Base-by-base conservation (phyloP, 2,888 invertebrate genomes). In the Bellardia pandia region DNA sequence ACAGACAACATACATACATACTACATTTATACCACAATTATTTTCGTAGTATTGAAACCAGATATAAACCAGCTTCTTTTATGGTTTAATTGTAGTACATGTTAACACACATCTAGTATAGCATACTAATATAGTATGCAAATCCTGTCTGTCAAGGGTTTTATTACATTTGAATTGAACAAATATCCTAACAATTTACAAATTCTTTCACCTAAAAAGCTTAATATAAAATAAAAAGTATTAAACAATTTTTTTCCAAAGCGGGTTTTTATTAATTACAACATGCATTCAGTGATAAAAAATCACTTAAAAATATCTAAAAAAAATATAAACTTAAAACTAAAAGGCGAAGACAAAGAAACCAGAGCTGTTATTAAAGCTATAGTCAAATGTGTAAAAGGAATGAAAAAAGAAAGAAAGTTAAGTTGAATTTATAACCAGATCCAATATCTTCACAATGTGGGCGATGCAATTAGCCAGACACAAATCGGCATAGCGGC, bases 401-500 rank as follows among this genome's bases (percentile, higher is more conserved):
- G 62, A 71, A 71, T 79, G 79, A 37, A 16, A 16, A 4, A 56
- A 71, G 23, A 6, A 56, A 23, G n/a, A 40, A 33, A 77, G 58
- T 30, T 9, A 30, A 68, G 40, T 76, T 53, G 48, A 77, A 77
- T 14, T 37, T 60, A 91, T 83, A 13, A 93, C 68, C 0, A 90
- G 90, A 81, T 92, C 90, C 56, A 92, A 78, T 11, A 93, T 91
- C 42, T 89, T 90, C 45, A 91, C 90, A 88, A 93, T 91, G 42
- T 92, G 91, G 33, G 90, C 90, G 8, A 89, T 91, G 88, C 93
- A 93, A n/a, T 89, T 91, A 77, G 89, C 90, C 76, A 92, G 72
- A 74, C 92, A 93, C 0, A 90, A 87, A 82, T 93, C 91, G n/a
- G 92, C 92, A 83, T 93, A 92, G 11, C 91, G 91, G 7, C 90